These are phyloP conservation scores for Abscondita cerata DNA, from an alignment of 2,888 invertebrate species.

Conservation along the genomic window DNA sequence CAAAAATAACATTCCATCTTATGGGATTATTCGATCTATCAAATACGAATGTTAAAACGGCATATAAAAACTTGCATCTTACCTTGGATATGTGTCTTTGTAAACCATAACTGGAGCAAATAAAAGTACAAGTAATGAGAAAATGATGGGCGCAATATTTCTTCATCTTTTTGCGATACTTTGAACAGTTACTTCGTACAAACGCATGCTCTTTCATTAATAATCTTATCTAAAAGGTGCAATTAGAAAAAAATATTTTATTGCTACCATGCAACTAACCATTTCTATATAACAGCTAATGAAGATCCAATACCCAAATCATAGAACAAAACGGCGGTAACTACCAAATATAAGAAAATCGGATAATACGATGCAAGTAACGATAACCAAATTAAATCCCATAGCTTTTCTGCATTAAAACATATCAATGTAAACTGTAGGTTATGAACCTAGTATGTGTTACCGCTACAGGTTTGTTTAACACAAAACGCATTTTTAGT, in stretches of 20 bases:
- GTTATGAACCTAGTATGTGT: too few relatives aligned
- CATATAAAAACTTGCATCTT: too few relatives aligned
- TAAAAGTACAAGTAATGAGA: constrained; percentile 3
- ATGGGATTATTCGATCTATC: background rate
- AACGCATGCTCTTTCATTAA: constrained; percentile 4
- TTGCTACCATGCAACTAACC: background rate
- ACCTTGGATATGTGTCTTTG: constrained; percentile 2
- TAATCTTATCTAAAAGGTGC: background rate
- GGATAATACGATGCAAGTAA: too few relatives aligned
- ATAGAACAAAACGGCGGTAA: background rate
- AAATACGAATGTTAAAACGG: background rate
- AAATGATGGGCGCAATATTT: background rate
- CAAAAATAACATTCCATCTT: background rate
- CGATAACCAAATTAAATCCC: too few relatives aligned
- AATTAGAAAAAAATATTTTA: too few relatives aligned
- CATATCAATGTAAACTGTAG: too few relatives aligned
- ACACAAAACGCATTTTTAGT: too few relatives aligned
- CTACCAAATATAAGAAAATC: too few relatives aligned
- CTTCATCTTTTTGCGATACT: background rate
- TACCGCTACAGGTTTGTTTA: too few relatives aligned
- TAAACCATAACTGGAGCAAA: constrained; percentile 1
- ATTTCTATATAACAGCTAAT: constrained; percentile 1
- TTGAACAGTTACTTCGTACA: background rate
- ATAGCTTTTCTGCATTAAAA: too few relatives aligned
- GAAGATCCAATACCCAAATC: background rate